These are phyloP conservation scores for Lycia hirtaria DNA, from an alignment of 2,888 invertebrate genomes.

Conservation along the genomic window DNA sequence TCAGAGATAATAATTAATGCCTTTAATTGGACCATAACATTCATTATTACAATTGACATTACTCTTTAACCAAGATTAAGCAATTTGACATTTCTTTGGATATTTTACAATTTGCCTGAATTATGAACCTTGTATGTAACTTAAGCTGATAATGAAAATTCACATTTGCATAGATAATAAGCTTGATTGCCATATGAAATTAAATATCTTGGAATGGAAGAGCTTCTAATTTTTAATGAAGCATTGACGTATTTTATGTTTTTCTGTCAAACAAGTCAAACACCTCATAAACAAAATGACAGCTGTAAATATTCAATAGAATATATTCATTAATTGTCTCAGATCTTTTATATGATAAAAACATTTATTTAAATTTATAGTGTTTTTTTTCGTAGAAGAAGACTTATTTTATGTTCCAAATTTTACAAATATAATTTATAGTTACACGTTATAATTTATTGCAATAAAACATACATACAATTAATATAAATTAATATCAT, in stretches of 20 bases:
- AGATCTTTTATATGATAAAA: background rate
- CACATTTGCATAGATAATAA: constrained; percentile 29
- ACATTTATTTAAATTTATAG: background rate
- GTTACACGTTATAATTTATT: too few relatives aligned
- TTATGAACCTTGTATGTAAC: constrained; percentile 1
- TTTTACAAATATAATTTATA: too few relatives aligned
- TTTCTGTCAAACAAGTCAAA: constrained; percentile 42
- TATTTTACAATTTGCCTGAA: constrained; percentile 3
- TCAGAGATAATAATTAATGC: background rate
- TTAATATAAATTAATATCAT: too few relatives aligned
- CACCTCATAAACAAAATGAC: constrained; percentile 35
- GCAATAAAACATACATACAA: too few relatives aligned
- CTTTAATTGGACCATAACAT: too few relatives aligned
- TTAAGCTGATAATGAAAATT: constrained; percentile 18
- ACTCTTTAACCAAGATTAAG: too few relatives aligned
- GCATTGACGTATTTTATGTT: constrained; percentile 31
- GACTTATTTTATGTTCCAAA: too few relatives aligned
- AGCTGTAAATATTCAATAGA: constrained; percentile 20
- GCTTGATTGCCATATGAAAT: constrained; percentile 38
- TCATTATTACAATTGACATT: background rate
- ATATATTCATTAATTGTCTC: background rate
- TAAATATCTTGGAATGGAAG: constrained; percentile 36
- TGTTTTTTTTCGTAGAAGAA: too few relatives aligned
- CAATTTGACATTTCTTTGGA: background rate
- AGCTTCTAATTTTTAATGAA: constrained; percentile 40